Base-by-base conservation (phyloP, 2,888 invertebrate species). In the Eristalis arbustorum region DNA sequence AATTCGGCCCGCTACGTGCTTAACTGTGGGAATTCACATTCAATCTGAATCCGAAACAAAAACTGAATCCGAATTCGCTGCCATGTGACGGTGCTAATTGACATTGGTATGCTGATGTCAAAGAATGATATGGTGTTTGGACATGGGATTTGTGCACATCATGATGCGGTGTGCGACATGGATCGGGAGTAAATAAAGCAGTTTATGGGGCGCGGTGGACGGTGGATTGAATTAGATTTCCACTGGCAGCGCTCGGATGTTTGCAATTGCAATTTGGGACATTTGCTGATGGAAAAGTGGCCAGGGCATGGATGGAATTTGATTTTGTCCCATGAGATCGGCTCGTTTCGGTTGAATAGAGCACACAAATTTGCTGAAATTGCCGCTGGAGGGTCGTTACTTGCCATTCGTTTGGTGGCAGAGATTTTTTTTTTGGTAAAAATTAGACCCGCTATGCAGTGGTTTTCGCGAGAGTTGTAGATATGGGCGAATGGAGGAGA, bases 51-150 rank as follows among this genome's bases (percentile, higher is more conserved):
- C 49, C 18, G 66, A 71, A 67, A 56, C 74, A 69, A 59, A 42
- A 42, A 42, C 42, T n/a, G 42, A 42, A 42, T n/a, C 49, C 49
- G 49, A 49, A 49, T 18, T 18, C 49, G 49, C 8, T 18, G n/a
- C 49, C 49, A 2, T 8, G 8, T 18, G 49, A 83, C 68, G 67
- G 59, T 79, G 83, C 78, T 87, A 83, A 87, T 87, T 87, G 83
- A 78, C 77, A 82, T 78, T 73, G 78, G 57, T 66, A 82, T 87
- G 68, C 42, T 42, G 78, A 87, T 78, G 74, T 78, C 78, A 67
- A 78, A 64, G 59, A 66, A 73, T 67, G 77, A 82, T 81, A 77
- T 22, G 59, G 69, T 61, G 56, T 64, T 82, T 83, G 66, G 62
- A 78, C 67, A 22, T 57, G 11, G 42, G 23, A 22, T 77, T 61